phyloP scores from a whole-genome alignment of 1,140 invertebrate genomes.

The Rhagoletis zephyria region DNA sequence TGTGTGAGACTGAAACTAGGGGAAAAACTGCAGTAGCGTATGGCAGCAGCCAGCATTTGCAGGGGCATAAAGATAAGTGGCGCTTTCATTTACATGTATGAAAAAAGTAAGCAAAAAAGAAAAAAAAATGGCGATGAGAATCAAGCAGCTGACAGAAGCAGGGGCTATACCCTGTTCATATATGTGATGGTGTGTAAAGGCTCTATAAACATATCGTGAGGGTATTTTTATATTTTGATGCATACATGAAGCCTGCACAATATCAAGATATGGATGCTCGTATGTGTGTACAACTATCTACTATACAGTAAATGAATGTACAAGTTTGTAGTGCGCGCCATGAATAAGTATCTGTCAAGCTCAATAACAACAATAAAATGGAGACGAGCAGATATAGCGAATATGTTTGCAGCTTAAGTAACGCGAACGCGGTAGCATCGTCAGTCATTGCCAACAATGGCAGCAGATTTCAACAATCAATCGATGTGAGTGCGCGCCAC shows the following conservation, averaged over 20 bases:
- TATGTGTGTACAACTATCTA: background rate
- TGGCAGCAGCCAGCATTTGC: background rate
- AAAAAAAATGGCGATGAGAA: background rate
- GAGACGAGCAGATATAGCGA: background rate
- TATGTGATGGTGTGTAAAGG: background rate
- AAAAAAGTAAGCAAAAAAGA: background rate
- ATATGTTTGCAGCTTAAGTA: background rate
- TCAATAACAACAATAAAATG: constrained; percentile 41
- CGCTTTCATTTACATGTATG: background rate
- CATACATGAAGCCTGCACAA: background rate
- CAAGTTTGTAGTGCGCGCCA: background rate
- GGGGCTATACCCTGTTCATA: background rate
- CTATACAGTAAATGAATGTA: no score
- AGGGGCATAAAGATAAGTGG: constrained; percentile 38
- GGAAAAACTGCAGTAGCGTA: background rate
- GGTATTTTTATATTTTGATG: background rate
- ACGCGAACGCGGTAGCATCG: constrained; percentile 22
- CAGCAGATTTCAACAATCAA: constrained; percentile 41
- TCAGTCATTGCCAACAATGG: constrained; percentile 34
- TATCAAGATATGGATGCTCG: background rate
- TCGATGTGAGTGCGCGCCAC: background rate
- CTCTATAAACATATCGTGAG: constrained; percentile 1
- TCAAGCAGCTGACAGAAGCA: constrained; percentile 2
- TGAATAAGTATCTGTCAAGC: background rate
- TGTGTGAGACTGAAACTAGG: background rate